A percentile compares a stretch with the other conserved stretches of the same genome.
Conservation (phyloP, 2,797 vertebrate genomes). For the Pelobates cultripes region DNA sequence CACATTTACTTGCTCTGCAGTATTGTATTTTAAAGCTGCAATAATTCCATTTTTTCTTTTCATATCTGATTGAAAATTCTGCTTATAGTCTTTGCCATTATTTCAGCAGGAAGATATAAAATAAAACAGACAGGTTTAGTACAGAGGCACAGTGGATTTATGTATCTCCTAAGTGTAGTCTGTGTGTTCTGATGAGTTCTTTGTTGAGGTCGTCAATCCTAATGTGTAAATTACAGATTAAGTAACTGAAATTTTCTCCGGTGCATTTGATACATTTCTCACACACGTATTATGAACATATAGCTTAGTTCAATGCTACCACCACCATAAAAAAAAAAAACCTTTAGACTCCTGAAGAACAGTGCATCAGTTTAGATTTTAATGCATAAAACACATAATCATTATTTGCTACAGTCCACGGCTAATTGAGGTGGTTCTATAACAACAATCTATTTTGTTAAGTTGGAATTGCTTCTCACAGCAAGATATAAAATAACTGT, state of each 20-base stretch:
- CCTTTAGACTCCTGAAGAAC: no score
- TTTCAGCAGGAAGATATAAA: neutral
- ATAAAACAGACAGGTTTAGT: neutral
- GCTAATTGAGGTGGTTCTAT: no score
- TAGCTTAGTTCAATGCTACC: neutral
- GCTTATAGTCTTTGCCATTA: neutral
- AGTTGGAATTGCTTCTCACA: no score
- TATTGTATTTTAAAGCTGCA: no score
- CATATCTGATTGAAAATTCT: neutral
- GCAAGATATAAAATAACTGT: no score
- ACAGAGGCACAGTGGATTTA: neutral
- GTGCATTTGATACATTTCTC: neutral
- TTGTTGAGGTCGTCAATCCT: neutral
- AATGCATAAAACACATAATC: no score
- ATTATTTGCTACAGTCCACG: no score
- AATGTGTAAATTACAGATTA: conserved; percentile 2
- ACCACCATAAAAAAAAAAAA: no score
- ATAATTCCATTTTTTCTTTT: no score
- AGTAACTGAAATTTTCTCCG: neutral
- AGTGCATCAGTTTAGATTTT: no score
- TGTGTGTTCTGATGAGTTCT: neutral
- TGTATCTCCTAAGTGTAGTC: neutral
- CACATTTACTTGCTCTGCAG: no score
- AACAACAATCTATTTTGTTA: no score
- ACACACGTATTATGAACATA: neutral